These are phyloP conservation scores for Mnemiopsis leidyi DNA, from an alignment of 37 sponge, comb jelly and placozoan genomes.

Conservation along the genomic window DNA sequence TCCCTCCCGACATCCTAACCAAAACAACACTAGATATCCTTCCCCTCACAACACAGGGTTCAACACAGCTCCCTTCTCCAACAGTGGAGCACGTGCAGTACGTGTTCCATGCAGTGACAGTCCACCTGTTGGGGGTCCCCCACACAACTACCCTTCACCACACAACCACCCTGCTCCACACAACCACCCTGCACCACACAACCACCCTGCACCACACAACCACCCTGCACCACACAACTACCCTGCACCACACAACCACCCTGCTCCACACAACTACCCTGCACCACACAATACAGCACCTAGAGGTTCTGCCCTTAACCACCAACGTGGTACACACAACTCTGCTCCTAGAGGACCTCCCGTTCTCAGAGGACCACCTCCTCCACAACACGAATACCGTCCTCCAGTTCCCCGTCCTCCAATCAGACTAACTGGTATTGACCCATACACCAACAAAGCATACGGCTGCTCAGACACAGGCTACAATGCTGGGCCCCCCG, in stretches of 20 bases:
- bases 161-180: not conserved
- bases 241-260: not conserved
- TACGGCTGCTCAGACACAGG: conserved; percentile 35
- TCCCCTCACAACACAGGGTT: not conserved
- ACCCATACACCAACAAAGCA: conserved; percentile 62
- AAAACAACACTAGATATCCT: not conserved
- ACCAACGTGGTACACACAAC: not conserved
- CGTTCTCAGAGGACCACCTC: not conserved
- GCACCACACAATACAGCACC: not conserved
- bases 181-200: not conserved
- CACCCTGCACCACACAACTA: not conserved
- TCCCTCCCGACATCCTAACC: not conserved
- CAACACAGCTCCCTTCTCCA: not conserved
- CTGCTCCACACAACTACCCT: not conserved
- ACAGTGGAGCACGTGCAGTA: not conserved
- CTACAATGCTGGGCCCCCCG: not conserved
- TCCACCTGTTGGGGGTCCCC: not conserved
- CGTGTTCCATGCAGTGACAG: not conserved
- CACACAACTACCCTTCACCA: not conserved
- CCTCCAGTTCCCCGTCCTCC: conserved; percentile 5
- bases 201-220: not conserved
- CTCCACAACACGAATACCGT: not conserved
- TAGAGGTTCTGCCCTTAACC: not conserved
- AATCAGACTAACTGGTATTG: not conserved
- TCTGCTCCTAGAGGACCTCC: not conserved